Conservation (phyloP, 2,797 vertebrate species). For the Coranthus polyacanthus region DNA sequence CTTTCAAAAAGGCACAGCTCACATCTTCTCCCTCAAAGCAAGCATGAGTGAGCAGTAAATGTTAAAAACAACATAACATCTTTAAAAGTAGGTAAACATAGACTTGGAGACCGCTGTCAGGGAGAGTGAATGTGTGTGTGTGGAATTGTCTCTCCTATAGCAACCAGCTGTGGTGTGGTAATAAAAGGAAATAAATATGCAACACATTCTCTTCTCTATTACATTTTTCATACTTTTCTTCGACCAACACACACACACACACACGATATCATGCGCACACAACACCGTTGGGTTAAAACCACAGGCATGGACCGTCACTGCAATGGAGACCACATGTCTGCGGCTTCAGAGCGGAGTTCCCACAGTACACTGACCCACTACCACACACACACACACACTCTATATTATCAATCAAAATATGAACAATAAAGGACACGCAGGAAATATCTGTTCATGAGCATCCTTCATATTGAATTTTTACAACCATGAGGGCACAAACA, state of each 20-base stretch:
- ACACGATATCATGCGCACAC: constrained; percentile 43
- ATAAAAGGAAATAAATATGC: constrained; percentile 41
- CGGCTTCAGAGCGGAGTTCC: constrained; percentile 60
- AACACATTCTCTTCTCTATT: constrained; percentile 41
- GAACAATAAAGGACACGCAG: constrained; percentile 19
- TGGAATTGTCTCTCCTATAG: constrained; percentile 26
- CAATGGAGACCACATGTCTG: constrained; percentile 82
- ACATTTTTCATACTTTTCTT: constrained; percentile 28
- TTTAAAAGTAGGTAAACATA: constrained; percentile 13
- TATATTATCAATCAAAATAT: constrained; percentile 43
- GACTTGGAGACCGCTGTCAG: background rate
- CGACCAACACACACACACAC: background rate
- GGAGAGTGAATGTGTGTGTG: background rate
- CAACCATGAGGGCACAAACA: constrained; percentile 1
- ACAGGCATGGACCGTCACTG: constrained; percentile 70
- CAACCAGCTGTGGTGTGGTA: constrained; percentile 28
- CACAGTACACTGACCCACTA: constrained; percentile 68
- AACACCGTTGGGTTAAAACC: constrained; percentile 63
- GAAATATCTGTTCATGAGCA: constrained; percentile 20
- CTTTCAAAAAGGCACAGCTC: too few species aligned
- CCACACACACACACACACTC: constrained; percentile 26
- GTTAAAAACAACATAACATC: constrained; percentile 16
- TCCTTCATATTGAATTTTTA: constrained; percentile 4
- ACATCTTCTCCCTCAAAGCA: too few species aligned
- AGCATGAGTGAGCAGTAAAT: constrained; percentile 18